Conservation (phyloP, 37 sponge, comb jelly and placozoan genomes). For the Halisarca cf. caerulea region DNA sequence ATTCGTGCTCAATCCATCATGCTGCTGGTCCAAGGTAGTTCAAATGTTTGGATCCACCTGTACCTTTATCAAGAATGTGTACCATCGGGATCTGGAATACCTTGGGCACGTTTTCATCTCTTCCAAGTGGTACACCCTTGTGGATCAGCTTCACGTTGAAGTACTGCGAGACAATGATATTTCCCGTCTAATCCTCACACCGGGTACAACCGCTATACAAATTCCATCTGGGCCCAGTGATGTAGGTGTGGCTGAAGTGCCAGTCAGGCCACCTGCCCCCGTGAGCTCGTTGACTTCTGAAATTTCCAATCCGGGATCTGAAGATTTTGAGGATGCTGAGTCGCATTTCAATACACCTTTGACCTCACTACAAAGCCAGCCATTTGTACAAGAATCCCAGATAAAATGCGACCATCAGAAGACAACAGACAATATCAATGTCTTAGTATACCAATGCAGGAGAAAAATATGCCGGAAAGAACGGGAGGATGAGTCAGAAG, state of each 20-base stretch:
- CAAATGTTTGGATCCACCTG: neutral
- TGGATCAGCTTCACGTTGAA: neutral
- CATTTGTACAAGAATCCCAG: too few species aligned
- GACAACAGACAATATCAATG: neutral
- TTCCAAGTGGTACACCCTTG: neutral
- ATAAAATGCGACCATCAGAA: neutral
- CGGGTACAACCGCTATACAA: neutral
- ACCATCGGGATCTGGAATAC: neutral
- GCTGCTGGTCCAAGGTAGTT: neutral
- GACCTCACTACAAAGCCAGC: neutral
- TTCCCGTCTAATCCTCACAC: neutral
- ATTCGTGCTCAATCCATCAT: neutral
- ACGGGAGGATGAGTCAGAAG: neutral
- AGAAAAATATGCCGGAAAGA: neutral
- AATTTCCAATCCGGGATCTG: too few species aligned
- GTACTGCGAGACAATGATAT: neutral
- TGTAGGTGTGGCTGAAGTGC: neutral
- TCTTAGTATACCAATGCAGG: neutral
- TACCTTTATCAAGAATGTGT: neutral
- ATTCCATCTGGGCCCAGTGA: neutral
- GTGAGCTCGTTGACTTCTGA: neutral
- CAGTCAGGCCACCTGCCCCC: neutral
- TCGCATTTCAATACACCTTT: constrained; percentile 1
- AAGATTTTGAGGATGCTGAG: constrained; percentile 19
- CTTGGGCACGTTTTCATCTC: neutral